phyloP scores from a whole-genome alignment of 2,888 invertebrate species.

The Calameuta idolon region DNA sequence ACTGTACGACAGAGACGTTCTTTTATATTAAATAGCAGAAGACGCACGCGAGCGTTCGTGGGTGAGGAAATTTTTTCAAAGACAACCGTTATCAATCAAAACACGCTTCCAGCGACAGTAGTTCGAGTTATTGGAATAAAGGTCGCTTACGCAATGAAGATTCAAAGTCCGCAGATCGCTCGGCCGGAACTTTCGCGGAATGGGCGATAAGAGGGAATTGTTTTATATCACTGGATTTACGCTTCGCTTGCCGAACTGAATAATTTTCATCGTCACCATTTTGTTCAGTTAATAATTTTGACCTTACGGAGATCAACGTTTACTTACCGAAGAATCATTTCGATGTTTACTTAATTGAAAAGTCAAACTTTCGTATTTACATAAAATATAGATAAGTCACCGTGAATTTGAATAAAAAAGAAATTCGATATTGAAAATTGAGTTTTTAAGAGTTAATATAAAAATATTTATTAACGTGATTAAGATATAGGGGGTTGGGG shows the following conservation, averaged over 20 bases:
- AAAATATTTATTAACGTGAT: too few relatives aligned
- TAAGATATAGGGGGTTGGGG: too few relatives aligned
- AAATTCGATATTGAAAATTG: too few relatives aligned
- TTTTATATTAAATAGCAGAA: neutral
- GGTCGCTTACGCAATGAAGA: conserved; percentile 35
- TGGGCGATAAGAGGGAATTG: conserved; percentile 24
- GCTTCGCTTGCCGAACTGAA: neutral
- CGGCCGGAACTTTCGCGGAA: conserved; percentile 7
- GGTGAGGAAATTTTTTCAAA: neutral
- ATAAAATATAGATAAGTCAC: too few relatives aligned
- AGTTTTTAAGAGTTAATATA: too few relatives aligned
- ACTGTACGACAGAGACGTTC: neutral
- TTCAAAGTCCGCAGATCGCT: conserved; percentile 37
- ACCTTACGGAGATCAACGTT: too few relatives aligned
- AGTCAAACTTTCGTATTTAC: too few relatives aligned
- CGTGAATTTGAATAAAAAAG: too few relatives aligned
- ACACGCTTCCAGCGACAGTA: neutral
- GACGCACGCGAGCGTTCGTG: neutral
- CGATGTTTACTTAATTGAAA: too few relatives aligned
- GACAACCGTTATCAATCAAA: conserved; percentile 54
- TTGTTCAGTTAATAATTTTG: neutral
- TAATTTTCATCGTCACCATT: neutral
- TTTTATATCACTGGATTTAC: neutral
- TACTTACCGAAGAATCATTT: too few relatives aligned
- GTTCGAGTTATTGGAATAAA: conserved; percentile 24